Conservation (phyloP, 1,140 invertebrate genomes). For the Whitmania pigra region DNA sequence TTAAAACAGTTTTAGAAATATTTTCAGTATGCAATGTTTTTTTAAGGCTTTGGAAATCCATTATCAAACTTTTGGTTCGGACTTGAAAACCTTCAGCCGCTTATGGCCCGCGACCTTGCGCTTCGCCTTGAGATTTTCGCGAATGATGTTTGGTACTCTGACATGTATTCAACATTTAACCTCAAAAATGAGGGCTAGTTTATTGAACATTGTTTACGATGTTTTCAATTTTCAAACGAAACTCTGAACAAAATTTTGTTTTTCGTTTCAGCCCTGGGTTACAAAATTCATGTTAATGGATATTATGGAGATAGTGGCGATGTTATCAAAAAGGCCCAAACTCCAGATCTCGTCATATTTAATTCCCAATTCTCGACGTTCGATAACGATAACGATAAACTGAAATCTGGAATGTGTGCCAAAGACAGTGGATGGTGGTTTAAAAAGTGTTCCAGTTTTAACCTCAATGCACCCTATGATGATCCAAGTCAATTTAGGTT, state of each 20-base stretch:
- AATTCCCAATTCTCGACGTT: slow-evolving; percentile 5
- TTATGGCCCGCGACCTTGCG: slow-evolving; percentile 2
- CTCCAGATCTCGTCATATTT: too few species aligned
- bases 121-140: slow-evolving; percentile 12
- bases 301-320: slow-evolving; percentile 2
- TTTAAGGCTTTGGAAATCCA: slow-evolving; percentile 13
- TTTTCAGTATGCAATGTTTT: too few species aligned
- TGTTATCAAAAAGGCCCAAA: not conserved
- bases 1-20: too few species aligned
- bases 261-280: not conserved
- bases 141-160: slow-evolving; percentile 7
- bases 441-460: not conserved
- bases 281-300: not conserved
- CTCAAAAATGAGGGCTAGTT: not conserved
- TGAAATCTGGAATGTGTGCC: not conserved
- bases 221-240: not conserved
- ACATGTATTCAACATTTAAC: too few species aligned
- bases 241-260: not conserved
- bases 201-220: not conserved
- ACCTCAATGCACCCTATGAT: slow-evolving; percentile 12
- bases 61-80: slow-evolving; percentile 15
- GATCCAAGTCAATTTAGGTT: too few species aligned
- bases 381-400: not conserved
- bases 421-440: slow-evolving; percentile 1
- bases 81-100: slow-evolving; percentile 14